Conservation (phyloP, 2,888 invertebrate genomes). For the Camponotus fellah region DNA sequence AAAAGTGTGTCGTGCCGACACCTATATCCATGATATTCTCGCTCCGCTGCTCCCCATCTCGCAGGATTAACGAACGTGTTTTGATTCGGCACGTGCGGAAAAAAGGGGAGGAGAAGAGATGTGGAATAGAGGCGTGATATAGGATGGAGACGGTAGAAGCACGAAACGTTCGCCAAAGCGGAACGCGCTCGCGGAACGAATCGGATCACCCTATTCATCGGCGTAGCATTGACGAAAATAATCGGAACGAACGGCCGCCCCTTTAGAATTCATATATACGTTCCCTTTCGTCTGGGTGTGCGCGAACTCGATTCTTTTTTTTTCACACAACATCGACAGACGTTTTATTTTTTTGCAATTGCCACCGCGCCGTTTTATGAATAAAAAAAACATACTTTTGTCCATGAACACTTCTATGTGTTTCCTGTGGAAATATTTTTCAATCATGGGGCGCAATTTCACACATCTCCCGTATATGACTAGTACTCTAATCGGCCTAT, state of each 20-base stretch:
- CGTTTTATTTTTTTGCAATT: slow-evolving; percentile 45
- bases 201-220: slow-evolving; percentile 65
- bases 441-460: slow-evolving; percentile 45
- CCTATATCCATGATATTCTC: not conserved
- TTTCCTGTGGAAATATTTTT: slow-evolving; percentile 49
- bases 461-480: not conserved
- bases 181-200: slow-evolving; percentile 57
- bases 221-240: slow-evolving; percentile 58
- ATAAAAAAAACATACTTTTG: slow-evolving; percentile 53
- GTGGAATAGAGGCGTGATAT: not conserved
- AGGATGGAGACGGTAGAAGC: slow-evolving; percentile 41
- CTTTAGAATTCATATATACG: slow-evolving; percentile 58
- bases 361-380: slow-evolving; percentile 34
- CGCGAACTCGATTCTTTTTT: slow-evolving; percentile 25
- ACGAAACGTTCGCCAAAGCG: slow-evolving; percentile 50
- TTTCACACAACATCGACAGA: slow-evolving; percentile 8
- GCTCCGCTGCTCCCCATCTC: slow-evolving; percentile 33
- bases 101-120: slow-evolving; percentile 18
- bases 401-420: slow-evolving; percentile 37
- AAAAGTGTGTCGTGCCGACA: not conserved
- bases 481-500: slow-evolving; percentile 43
- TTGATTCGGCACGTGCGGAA: slow-evolving; percentile 41
- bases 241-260: slow-evolving; percentile 51
- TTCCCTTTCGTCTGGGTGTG: not conserved
- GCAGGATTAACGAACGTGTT: slow-evolving; percentile 63